A percentile compares a stretch with the other conserved stretches of the same genome.
These are phyloP conservation scores for Druon quercuslanigerum DNA, from an alignment of 1,140 invertebrate genomes.

Conservation along the genomic window DNA sequence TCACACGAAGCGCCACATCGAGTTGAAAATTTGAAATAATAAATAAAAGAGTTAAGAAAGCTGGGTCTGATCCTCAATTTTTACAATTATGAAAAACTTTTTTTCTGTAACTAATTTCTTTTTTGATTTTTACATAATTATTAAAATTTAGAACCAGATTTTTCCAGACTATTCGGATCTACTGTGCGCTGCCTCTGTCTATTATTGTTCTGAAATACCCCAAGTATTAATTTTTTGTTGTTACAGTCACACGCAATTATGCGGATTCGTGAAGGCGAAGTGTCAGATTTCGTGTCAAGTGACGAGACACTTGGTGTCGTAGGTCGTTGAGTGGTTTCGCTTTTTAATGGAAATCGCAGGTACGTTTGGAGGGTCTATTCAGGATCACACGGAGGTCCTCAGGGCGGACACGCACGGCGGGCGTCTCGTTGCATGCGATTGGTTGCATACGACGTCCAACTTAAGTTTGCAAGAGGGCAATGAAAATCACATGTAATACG, in stretches of 20 bases:
- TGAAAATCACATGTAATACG: conserved; percentile 35
- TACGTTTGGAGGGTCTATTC: conserved; percentile 49
- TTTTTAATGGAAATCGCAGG: conserved; percentile 48
- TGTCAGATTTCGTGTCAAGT: conserved; percentile 48
- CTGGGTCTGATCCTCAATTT: too few species aligned
- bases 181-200: too few species aligned
- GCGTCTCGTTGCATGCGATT: conserved; percentile 48
- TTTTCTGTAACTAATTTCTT: too few species aligned
- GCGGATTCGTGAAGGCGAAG: conserved; percentile 15
- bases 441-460: conserved; percentile 45
- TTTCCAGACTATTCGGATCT: too few species aligned
- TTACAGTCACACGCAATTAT: background rate
- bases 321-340: conserved; percentile 42
- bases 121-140: too few species aligned
- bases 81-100: too few species aligned
- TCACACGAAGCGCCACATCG: too few species aligned
- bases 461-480: conserved; percentile 21
- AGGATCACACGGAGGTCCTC: conserved; percentile 44
- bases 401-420: conserved; percentile 44
- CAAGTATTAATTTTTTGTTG: background rate
- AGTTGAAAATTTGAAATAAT: too few species aligned
- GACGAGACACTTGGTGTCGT: conserved; percentile 41
- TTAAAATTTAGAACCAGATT: too few species aligned
- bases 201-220: too few species aligned
- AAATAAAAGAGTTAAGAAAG: too few species aligned